Evolutionary conservation across 2,113 vertebrate species (phyloP).

Genomic region (Tangachromis dhanisi): DNA sequence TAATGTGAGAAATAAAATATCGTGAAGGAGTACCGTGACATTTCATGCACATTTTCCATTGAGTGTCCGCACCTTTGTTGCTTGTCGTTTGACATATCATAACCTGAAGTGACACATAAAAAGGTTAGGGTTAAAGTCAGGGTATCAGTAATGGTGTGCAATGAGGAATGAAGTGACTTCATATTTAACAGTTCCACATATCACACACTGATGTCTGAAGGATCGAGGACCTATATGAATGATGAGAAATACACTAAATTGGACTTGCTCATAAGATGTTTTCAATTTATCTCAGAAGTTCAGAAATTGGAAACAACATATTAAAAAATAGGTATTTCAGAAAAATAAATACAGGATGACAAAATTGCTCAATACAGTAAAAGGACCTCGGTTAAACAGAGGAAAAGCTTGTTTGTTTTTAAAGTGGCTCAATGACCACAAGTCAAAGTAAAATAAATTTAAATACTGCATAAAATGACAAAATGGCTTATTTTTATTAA

Average conservation of each 20-base stretch:
- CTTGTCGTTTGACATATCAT: accelerated
- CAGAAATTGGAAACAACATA: neutral
- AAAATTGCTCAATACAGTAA: neutral
- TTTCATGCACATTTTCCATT: neutral
- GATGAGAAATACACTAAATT: neutral
- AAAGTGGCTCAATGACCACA: neutral
- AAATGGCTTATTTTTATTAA: neutral
- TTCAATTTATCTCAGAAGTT: neutral
- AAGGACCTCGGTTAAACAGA: neutral
- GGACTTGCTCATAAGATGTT: neutral
- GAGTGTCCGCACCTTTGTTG: neutral
- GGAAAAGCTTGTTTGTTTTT: neutral
- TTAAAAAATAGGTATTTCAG: neutral
- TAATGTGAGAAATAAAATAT: accelerated
- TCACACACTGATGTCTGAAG: neutral
- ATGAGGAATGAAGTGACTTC: neutral
- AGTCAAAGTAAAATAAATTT: neutral
- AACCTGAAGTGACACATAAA: neutral
- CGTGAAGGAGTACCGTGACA: accelerated
- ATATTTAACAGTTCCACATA: neutral
- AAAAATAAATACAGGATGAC: neutral
- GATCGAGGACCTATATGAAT: neutral
- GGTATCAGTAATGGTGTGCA: neutral
- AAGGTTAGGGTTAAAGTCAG: neutral
- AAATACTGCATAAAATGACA: neutral